phyloP scores from a whole-genome alignment of 1,140 invertebrate genomes.

The Bombus confusus region DNA sequence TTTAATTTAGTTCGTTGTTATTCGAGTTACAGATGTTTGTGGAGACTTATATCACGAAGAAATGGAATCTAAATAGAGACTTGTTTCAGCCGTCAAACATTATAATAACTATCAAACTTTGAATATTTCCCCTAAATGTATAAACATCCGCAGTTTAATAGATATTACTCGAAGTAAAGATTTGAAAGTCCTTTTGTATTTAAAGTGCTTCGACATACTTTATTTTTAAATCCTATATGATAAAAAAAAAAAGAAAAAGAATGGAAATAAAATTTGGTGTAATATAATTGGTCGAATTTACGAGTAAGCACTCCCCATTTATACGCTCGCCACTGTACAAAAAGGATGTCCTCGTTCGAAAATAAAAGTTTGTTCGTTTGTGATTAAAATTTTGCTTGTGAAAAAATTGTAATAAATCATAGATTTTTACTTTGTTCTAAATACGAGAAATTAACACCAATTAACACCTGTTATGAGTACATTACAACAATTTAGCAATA shows the following conservation, averaged over 20 bases:
- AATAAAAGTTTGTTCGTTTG: background rate
- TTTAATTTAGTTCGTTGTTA: too few species aligned
- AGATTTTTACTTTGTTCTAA: background rate
- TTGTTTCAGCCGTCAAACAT: too few species aligned
- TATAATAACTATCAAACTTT: too few species aligned
- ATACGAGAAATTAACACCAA: background rate
- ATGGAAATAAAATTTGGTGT: background rate
- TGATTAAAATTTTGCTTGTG: background rate
- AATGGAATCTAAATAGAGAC: too few species aligned
- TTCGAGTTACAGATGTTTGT: too few species aligned
- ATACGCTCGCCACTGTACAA: background rate
- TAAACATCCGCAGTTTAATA: background rate
- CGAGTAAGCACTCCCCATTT: background rate
- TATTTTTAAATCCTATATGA: background rate
- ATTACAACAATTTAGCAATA: background rate
- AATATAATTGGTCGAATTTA: background rate
- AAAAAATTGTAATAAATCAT: background rate
- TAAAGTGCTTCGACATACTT: background rate
- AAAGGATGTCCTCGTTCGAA: background rate
- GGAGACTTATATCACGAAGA: too few species aligned
- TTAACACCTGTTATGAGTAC: background rate
- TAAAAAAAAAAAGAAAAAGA: too few species aligned
- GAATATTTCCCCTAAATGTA: background rate
- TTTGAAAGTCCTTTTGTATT: background rate
- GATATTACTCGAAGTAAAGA: background rate